phyloP scores from a whole-genome alignment of 35 echinoderm and acorn worm species.

The Lytechinus variegatus region DNA sequence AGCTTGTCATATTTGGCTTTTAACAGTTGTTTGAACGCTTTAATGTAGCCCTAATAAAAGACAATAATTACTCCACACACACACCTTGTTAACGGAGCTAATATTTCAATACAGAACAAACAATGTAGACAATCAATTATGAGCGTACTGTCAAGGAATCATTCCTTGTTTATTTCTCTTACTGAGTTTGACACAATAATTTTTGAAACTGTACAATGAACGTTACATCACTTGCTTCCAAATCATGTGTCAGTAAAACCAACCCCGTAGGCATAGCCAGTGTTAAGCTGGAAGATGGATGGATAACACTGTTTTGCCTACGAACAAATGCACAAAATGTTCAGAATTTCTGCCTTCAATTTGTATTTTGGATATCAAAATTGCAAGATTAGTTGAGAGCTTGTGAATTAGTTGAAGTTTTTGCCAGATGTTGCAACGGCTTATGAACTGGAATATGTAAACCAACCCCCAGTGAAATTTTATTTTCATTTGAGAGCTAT shows the following conservation, averaged over 20 bases:
- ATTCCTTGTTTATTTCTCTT: conserved; percentile 30
- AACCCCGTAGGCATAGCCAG: neutral
- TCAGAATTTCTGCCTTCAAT: neutral
- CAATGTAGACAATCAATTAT: neutral
- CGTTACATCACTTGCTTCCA: neutral
- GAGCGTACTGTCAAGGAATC: neutral
- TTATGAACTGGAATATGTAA: neutral
- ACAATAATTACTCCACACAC: neutral
- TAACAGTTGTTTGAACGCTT: no score
- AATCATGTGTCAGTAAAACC: conserved; percentile 22
- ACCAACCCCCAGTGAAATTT: neutral
- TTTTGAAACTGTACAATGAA: conserved; percentile 18
- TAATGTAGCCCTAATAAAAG: neutral
- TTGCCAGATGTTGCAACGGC: neutral
- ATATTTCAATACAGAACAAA: neutral
- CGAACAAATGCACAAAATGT: neutral
- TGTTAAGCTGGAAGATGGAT: neutral
- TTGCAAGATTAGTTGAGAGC: neutral
- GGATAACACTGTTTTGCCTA: neutral
- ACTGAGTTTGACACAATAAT: neutral
- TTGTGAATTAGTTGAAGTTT: neutral
- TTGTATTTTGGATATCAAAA: neutral
- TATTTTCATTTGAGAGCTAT: no score
- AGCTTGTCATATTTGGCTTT: no score
- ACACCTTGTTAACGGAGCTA: neutral